Conservation (phyloP, 2,113 vertebrate genomes). For the Brachirus orientalis region DNA sequence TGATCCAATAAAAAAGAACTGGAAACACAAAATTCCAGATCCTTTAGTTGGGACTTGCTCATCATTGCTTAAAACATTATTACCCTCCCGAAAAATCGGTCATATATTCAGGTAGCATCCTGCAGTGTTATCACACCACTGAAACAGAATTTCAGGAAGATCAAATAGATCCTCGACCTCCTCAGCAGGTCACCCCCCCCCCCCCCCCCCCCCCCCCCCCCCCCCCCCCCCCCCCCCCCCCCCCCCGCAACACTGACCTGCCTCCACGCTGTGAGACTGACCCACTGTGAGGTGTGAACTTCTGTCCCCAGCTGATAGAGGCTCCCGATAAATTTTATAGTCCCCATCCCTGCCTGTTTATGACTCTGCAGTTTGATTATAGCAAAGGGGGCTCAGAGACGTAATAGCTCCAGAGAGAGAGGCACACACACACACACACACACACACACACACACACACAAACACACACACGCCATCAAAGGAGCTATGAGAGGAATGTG, state of each 20-base stretch:
- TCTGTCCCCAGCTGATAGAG: constrained; percentile 63
- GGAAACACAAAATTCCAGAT: too few species aligned
- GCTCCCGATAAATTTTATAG: constrained; percentile 72
- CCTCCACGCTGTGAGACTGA: constrained; percentile 51
- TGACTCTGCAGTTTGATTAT: constrained; percentile 73
- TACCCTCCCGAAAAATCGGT: too few species aligned
- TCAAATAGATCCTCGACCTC: constrained; percentile 62
- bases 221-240: constrained; percentile 24
- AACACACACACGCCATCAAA: constrained; percentile 72
- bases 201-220: constrained; percentile 25
- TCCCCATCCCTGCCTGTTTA: constrained; percentile 65
- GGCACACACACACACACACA: constrained; percentile 6
- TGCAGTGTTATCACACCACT: too few species aligned
- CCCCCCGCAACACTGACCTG: too few species aligned
- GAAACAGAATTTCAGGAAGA: constrained; percentile 57
- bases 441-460: constrained; percentile 29
- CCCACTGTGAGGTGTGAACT: constrained; percentile 67
- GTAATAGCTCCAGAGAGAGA: constrained; percentile 47
- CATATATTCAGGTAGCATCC: background rate
- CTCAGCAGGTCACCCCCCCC: constrained; percentile 43
- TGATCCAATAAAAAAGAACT: background rate
- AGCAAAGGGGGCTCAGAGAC: constrained; percentile 41
- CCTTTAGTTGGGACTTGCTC: background rate
- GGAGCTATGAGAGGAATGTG: constrained; percentile 75
- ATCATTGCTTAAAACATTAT: background rate